phyloP scores from a whole-genome alignment of 2,888 invertebrate genomes.

The Omphaloscelis lunosa region DNA sequence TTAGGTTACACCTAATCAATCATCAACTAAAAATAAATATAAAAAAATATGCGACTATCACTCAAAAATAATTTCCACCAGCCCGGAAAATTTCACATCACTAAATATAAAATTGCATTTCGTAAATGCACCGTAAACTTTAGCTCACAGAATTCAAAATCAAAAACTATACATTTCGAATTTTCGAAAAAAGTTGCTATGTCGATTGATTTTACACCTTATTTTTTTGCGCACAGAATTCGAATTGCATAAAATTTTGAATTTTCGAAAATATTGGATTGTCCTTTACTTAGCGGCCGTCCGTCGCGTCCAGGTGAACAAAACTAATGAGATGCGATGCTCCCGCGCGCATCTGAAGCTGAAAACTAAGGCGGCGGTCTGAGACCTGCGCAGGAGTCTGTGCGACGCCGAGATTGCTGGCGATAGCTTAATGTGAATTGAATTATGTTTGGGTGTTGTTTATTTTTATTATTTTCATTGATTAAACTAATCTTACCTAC shows the following conservation, averaged over 20 bases:
- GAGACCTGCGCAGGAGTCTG: conserved; percentile 49
- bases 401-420: conserved; percentile 21
- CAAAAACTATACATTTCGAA: not conserved
- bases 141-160: conserved; percentile 19
- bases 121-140: conserved; percentile 34
- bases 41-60: conserved; percentile 43
- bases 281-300: conserved; percentile 66
- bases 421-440: conserved; percentile 5
- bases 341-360: conserved; percentile 74
- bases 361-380: conserved; percentile 71
- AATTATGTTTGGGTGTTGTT: not conserved
- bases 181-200: conserved; percentile 13
- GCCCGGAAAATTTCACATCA: conserved; percentile 57
- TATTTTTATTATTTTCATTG: not conserved
- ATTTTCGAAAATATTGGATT: conserved; percentile 38
- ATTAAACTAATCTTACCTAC: not conserved
- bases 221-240: conserved; percentile 33
- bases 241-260: conserved; percentile 25
- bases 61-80: conserved; percentile 59
- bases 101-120: conserved; percentile 18
- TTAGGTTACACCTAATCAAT: conserved; percentile 45
- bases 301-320: conserved; percentile 74
- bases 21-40: conserved; percentile 21
- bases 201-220: conserved; percentile 40
- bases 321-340: conserved; percentile 68